Evolutionary conservation across 2,797 vertebrate genomes (phyloP), one percentile per base, ranked within the genome.

Genomic region (Gambelia wislizenii): DNA sequence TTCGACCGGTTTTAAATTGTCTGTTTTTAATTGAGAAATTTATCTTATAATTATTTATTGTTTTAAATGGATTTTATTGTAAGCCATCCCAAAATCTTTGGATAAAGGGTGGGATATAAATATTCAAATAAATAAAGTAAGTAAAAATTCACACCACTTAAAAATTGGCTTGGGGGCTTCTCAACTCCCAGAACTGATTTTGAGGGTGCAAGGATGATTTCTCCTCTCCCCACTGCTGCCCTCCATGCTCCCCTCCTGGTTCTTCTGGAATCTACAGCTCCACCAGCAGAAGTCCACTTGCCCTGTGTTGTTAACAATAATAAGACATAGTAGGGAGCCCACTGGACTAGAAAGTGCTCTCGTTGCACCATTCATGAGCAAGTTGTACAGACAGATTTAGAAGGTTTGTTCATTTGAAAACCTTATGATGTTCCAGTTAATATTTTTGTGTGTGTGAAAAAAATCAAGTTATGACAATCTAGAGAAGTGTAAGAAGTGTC

Each of bases 401-500:
- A 49, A 36, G 42, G 13, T 25, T 42, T 59, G 52, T 54, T 79
- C 22, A 59, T 22, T 70, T 54, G 14, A 6, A 87, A 61, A 2
- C 2, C 2, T 33, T 76, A 64, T 44, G 22, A 36, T 69, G 47
- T 25, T 84, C 6, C 25, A 49, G 69, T 27, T n/a, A 16, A 9
- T 56, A 30, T 44, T 84, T 69, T 44, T 5, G 42, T 22, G 39
- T 77, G 2, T 36, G 72, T 83, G 13, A 72, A 69, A 36, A 77
- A 89, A 86, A 84, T 44, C 6, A 67, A 39, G 47, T 22, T 88
- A 39, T 80, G 87, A 13, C 8, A 75, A 47, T 61, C 64, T n/a
- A 64, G 70, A 77, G 49, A 70, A 70, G 18, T 61, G 30, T 87
- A 87, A 78, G 76, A 56, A 39, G 2, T 36, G 2, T 84, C 92